These are phyloP conservation scores for Gonocerus acuteangulatus DNA, from an alignment of 2,888 invertebrate genomes.

Conservation along the genomic window DNA sequence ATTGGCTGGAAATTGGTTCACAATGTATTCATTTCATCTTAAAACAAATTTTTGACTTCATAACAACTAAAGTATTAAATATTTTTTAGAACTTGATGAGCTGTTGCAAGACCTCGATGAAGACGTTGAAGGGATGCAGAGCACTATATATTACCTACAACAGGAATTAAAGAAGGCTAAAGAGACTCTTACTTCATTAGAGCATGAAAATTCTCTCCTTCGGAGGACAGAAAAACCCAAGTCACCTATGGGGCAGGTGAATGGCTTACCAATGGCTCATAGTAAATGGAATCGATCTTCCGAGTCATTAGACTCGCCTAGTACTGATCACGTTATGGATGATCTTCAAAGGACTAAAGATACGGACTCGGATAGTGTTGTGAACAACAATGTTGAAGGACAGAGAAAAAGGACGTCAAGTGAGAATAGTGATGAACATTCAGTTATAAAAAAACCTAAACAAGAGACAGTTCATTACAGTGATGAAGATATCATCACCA, in stretches of 20 bases:
- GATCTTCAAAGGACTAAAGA: constrained; percentile 32
- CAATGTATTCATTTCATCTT: too few relatives aligned
- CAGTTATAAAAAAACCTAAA: constrained; percentile 58
- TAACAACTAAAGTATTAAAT: too few relatives aligned
- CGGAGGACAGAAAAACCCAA: constrained; percentile 10
- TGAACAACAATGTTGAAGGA: constrained; percentile 35
- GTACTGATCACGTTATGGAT: constrained; percentile 13
- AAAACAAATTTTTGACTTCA: too few relatives aligned
- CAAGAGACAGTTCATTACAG: constrained; percentile 63
- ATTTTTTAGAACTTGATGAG: constrained; percentile 77
- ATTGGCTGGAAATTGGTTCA: too few relatives aligned
- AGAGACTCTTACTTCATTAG: constrained; percentile 56
- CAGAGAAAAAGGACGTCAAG: constrained; percentile 43
- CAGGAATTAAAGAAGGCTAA: constrained; percentile 82
- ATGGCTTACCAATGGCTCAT: constrained; percentile 25
- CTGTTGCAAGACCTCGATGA: constrained; percentile 92
- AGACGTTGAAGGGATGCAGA: constrained; percentile 97
- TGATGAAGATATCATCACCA: constrained; percentile 64
- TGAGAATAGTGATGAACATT: constrained; percentile 48
- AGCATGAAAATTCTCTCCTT: constrained; percentile 46
- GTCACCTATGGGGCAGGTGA: constrained; percentile 25
- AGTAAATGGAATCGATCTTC: constrained; percentile 14
- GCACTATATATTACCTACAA: constrained; percentile 88
- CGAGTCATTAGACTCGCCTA: constrained; percentile 15
- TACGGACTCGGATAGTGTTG: constrained; percentile 26